Conservation (phyloP, 2,113 vertebrate species). For the Natator depressus region DNA sequence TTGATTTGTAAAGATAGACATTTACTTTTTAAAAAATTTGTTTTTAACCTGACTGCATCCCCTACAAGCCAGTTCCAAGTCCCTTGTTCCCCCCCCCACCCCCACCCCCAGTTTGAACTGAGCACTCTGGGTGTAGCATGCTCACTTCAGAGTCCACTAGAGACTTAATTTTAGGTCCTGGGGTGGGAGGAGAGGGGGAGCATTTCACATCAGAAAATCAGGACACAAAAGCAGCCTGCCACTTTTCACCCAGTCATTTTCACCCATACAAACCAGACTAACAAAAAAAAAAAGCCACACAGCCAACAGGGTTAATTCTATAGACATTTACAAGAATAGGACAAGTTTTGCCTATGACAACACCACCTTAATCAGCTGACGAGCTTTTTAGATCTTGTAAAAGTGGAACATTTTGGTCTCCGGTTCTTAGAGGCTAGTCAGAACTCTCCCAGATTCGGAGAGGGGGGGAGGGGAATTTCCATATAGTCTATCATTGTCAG, state of each 20-base stretch:
- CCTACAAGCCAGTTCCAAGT: slow-evolving; percentile 4
- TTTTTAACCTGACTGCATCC: neutral
- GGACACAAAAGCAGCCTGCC: rapidly evolving
- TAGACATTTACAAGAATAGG: rapidly evolving
- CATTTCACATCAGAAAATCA: neutral
- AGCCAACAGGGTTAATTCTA: neutral
- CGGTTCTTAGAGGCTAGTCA: neutral
- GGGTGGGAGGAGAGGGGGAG: neutral
- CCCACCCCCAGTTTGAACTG: neutral
- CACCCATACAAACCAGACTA: neutral
- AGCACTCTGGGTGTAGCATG: neutral
- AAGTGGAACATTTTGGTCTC: neutral
- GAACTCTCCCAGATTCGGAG: neutral
- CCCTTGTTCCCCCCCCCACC: rapidly evolving
- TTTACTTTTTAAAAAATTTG: neutral
- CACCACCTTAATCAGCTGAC: neutral
- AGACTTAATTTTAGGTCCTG: neutral
- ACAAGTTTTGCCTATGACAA: neutral
- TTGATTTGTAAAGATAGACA: rapidly evolving
- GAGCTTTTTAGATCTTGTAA: neutral
- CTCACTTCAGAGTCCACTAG: neutral
- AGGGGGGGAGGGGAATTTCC: neutral
- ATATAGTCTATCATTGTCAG: neutral
- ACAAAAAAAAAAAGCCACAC: neutral
- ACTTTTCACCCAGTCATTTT: neutral